Conservation (phyloP, 2,888 invertebrate species). For the Laspeyria flexula region DNA sequence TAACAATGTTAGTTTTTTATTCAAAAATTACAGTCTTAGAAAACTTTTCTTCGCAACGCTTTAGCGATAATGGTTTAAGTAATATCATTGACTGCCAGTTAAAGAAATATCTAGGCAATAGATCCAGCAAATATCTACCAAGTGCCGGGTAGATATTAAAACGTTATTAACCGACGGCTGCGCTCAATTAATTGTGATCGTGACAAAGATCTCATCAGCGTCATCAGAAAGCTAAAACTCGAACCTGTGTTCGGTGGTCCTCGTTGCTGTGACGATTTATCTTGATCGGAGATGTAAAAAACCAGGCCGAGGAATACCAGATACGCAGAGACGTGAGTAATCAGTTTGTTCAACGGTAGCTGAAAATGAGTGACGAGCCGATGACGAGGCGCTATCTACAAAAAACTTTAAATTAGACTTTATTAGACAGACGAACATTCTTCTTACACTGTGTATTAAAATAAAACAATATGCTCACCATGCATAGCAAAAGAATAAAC, state of each 20-base stretch:
- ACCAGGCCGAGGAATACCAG: conserved; percentile 88
- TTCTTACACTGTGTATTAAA: conserved; percentile 18
- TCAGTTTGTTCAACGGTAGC: conserved; percentile 90
- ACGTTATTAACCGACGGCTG: conserved; percentile 32
- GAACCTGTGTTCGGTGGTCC: conserved; percentile 86
- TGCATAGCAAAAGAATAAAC: conserved; percentile 63
- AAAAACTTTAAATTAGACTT: too few species aligned
- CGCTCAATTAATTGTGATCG: conserved; percentile 54
- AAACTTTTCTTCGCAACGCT: conserved; percentile 6
- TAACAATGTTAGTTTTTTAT: background rate
- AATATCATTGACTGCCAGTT: conserved; percentile 9
- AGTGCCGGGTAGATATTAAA: conserved; percentile 29
- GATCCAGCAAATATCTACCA: conserved; percentile 12
- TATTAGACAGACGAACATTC: conserved; percentile 43
- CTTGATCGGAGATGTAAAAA: conserved; percentile 86
- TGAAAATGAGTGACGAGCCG: conserved; percentile 81
- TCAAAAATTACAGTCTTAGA: background rate
- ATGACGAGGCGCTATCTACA: conserved; percentile 68
- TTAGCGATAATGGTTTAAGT: conserved; percentile 5
- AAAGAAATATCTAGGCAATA: conserved; percentile 9
- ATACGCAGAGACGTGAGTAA: conserved; percentile 89
- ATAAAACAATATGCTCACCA: conserved; percentile 52
- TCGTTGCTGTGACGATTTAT: conserved; percentile 84
- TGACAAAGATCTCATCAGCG: conserved; percentile 51
- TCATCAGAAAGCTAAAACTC: conserved; percentile 40